Percentiles rank a stretch among this genome's conserved stretches.
Conservation (phyloP, 2,888 invertebrate species). For the Neoaliturus tenellus region DNA sequence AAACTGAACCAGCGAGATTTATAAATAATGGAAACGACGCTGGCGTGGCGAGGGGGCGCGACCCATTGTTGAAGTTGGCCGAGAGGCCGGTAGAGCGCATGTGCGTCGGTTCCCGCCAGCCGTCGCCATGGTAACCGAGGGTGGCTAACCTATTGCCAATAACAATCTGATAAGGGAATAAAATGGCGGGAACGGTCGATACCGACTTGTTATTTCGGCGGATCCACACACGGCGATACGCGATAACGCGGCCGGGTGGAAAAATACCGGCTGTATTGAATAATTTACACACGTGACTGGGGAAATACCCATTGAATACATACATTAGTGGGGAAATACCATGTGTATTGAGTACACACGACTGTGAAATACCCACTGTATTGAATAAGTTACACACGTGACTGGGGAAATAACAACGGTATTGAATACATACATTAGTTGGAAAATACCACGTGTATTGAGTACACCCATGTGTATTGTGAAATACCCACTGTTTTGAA, state of each 20-base stretch:
- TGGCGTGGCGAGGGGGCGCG: neutral
- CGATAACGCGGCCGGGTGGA: neutral
- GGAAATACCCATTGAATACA: too few relatives aligned
- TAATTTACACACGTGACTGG: too few relatives aligned
- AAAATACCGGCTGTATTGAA: neutral
- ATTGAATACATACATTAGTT: too few relatives aligned
- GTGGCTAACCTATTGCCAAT: conserved; percentile 57
- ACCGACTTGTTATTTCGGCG: conserved; percentile 38
- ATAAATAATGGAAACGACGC: conserved; percentile 31
- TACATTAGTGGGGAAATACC: too few relatives aligned
- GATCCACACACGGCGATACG: neutral
- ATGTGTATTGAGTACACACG: too few relatives aligned
- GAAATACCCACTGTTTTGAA: too few relatives aligned
- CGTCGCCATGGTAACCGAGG: conserved; percentile 50
- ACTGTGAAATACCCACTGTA: too few relatives aligned
- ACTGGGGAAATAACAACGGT: too few relatives aligned
- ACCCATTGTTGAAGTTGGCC: conserved; percentile 24
- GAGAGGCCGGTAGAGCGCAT: neutral
- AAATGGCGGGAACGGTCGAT: conserved; percentile 47
- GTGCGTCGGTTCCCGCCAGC: conserved; percentile 24
- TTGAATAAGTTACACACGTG: too few relatives aligned
- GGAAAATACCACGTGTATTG: too few relatives aligned
- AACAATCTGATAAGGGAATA: conserved; percentile 56
- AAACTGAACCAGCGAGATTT: neutral
- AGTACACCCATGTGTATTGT: too few relatives aligned